Evolutionary conservation across 2,797 vertebrate species (phyloP).

Genomic region (Nothura maculosa): DNA sequence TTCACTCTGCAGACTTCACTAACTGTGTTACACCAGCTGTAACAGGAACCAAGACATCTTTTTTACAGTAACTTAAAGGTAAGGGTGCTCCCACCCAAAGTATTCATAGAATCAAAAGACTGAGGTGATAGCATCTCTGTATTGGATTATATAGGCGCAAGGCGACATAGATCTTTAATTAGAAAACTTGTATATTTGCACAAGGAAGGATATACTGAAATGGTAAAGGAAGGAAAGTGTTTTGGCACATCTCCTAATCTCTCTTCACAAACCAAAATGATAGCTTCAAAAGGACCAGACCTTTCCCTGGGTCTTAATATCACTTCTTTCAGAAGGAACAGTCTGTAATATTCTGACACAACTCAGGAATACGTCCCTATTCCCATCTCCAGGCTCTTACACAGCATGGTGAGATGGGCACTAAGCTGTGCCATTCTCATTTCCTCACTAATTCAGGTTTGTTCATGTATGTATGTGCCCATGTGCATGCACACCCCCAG

Average conservation of each 20-base stretch:
- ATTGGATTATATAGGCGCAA: not conserved
- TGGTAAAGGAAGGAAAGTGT: not conserved
- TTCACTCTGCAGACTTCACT: not conserved
- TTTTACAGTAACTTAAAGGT: not conserved
- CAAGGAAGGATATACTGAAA: not conserved
- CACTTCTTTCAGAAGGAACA: not conserved
- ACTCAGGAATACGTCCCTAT: not conserved
- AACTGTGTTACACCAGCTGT: not conserved
- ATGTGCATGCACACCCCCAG: fast-evolving
- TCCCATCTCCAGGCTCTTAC: not conserved
- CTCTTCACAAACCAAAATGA: not conserved
- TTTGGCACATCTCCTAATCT: not conserved
- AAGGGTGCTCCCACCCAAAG: fast-evolving
- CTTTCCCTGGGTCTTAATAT: not conserved
- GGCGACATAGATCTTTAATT: not conserved
- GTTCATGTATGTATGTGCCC: fast-evolving
- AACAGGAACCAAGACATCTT: not conserved
- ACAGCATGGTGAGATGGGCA: not conserved
- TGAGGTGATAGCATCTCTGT: not conserved
- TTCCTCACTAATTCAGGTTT: not conserved
- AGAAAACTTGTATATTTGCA: not conserved
- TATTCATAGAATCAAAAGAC: not conserved
- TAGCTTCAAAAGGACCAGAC: not conserved
- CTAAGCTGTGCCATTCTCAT: not conserved
- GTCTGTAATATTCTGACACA: not conserved